Base-by-base conservation (phyloP, 2,113 vertebrate species). In the Takifugu bimaculatus region DNA sequence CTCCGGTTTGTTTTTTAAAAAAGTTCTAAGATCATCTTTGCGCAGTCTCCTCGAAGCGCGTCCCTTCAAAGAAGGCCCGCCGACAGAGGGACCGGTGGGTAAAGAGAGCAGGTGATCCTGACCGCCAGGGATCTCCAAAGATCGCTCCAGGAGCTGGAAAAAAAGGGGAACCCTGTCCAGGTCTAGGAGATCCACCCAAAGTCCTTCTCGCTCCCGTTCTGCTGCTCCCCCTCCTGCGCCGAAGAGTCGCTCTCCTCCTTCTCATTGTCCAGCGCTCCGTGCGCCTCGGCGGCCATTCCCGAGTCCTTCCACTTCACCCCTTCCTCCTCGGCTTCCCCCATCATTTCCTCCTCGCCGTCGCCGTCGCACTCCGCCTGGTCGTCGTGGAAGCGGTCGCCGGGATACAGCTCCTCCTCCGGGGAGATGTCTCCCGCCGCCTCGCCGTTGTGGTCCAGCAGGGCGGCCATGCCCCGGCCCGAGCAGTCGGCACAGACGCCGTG, bases 161-260 rank as follows among this genome's bases (percentile, higher is more conserved):
- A 14, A 5, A n/a, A n/a, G 45, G 26, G 13, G 51, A 57, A 65
- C 55, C 42, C 12, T n/a, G 53, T 13, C 43, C 15, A 70, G 63
- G 74, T 71, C 93, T 98, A 98, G 75, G 96, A 94, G 89, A 98
- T 93, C 96, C 96, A 98, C 60, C 93, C 64, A 43, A 98, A 98
- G 90, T 98, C 95, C 88, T 94, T 94, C 78, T 96, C 93, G 0
- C 91, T 91, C n/a, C 90, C 92, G 29, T 91, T 90, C 6, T 90
- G 87, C 84, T 92, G 93, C 66, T 91, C 93, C 28, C 93, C 92
- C 55, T 92, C 94, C 73, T 78, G 93, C 0, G 91, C 93, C 1
- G 93, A 98, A 81, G 93, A 98, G 85, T 95, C 95, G 44, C 93
- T 94, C 75, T 92, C 92, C 82, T 92, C 92, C 77, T 92, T 92